Evolutionary conservation across 2,888 invertebrate genomes (phyloP), one percentile per base, ranked within the genome.

Genomic region (Palloptera scutellata): DNA sequence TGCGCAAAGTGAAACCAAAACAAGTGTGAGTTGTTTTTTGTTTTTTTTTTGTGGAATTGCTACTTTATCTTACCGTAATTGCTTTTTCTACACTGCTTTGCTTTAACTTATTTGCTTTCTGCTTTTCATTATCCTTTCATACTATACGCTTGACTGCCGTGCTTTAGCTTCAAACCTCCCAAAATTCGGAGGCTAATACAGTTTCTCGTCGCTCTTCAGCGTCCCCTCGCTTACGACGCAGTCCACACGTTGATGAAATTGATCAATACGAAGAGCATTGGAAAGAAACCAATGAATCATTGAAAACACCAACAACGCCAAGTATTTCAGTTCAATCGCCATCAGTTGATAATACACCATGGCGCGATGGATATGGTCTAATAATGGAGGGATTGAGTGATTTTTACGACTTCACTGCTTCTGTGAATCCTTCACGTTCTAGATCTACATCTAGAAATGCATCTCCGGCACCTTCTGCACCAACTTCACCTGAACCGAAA

Each of bases 391-490:
- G 84, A 0, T 67, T 84, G 2, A 84, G 85, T 70, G 84, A 85
- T 61, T 84, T 84, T 52, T 84, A 84, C 30, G 84, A 84, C 54
- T 84, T 84, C 63, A 78, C 81, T 10, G 85, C 83, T 17, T 83
- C 85, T 0, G 73, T 79, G 0, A 84, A 85, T 69, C 84, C 83
- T 1, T 83, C 83, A 0, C 74, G 84, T 61, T 83, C 83, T 1
- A 75, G 80, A 11, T 75, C 81, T 0, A 62, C 66, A 0, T 83
- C 83, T 0, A 73, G 82, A 19, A 76, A 77, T 72, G 66, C 78
- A 0, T 78, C 83, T 6, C 80, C 83, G n/a, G 68, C 72, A 6
- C 66, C 64, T 30, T 70, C 74, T 2, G 71, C 70, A 13, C 70
- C 73, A 9, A 71, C 42, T 54, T 72, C 69, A 42, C 71, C 73